Conservation (phyloP, 2,113 vertebrate species). For the Eulacestoma nigropectus region DNA sequence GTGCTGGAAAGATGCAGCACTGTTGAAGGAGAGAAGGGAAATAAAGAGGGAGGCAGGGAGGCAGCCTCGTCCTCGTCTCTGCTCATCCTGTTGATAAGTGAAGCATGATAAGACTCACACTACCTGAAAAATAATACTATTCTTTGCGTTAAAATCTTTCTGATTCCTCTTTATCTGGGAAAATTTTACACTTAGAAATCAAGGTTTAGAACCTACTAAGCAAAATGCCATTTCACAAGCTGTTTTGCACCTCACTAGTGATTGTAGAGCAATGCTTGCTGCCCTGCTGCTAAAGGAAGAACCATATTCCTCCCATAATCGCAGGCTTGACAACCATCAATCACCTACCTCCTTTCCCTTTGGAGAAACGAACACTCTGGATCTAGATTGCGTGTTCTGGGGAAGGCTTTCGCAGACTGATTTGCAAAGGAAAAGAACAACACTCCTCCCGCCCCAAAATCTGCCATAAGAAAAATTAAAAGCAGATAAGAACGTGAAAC, state of each 20-base stretch:
- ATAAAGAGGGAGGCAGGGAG: neutral
- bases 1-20: neutral
- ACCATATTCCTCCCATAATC: neutral
- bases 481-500: neutral
- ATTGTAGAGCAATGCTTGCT: neutral
- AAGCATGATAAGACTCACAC: neutral
- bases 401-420: neutral
- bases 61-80: neutral
- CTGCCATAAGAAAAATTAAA: neutral
- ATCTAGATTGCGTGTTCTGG: fast-evolving
- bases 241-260: neutral
- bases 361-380: neutral
- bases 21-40: neutral
- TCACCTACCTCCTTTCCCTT: neutral
- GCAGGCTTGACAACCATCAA: neutral
- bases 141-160: neutral
- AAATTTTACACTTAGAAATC: neutral
- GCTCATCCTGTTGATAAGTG: neutral
- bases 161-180: neutral
- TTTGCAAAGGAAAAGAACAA: neutral
- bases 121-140: neutral
- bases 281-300: neutral
- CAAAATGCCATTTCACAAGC: neutral
- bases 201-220: neutral
- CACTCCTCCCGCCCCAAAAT: neutral